Conservation (phyloP, 1,140 invertebrate genomes). For the Polyergus mexicanus region DNA sequence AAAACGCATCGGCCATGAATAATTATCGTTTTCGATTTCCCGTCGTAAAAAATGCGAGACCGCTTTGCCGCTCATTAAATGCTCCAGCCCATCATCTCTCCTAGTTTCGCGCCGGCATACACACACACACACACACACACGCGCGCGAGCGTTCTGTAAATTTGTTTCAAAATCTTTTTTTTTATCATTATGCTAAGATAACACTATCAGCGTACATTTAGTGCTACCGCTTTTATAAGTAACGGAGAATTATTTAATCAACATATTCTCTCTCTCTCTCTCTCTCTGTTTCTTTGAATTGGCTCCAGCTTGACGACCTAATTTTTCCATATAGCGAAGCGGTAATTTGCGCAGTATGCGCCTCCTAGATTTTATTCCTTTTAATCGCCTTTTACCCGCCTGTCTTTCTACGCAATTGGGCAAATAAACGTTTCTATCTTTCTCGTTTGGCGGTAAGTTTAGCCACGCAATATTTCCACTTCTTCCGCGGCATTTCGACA, state of each 20-base stretch:
- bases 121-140: no score
- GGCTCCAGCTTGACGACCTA: slow-evolving; percentile 85
- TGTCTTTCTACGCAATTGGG: slow-evolving; percentile 26
- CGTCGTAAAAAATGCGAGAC: neutral
- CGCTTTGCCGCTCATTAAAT: neutral
- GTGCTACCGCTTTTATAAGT: slow-evolving; percentile 86
- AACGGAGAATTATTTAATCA: slow-evolving; percentile 86
- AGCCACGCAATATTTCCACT: slow-evolving; percentile 5
- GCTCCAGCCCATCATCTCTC: slow-evolving; percentile 28
- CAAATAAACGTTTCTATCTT: slow-evolving; percentile 30
- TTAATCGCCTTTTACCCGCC: neutral
- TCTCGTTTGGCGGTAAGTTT: slow-evolving; percentile 15
- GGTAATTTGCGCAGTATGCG: slow-evolving; percentile 65
- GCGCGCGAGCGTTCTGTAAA: slow-evolving; percentile 68
- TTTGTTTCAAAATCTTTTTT: slow-evolving; percentile 82
- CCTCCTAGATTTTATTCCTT: slow-evolving; percentile 56
- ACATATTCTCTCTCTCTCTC: slow-evolving; percentile 69
- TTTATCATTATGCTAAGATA: slow-evolving; percentile 85
- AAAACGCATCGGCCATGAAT: neutral
- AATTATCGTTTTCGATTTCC: neutral
- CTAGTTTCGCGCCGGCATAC: neutral
- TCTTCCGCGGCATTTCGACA: neutral
- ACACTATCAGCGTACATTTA: slow-evolving; percentile 86
- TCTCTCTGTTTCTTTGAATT: slow-evolving; percentile 69
- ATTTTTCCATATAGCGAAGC: slow-evolving; percentile 78